A percentile compares a stretch with the other conserved stretches of the same genome.
Conservation (phyloP, 2,797 vertebrate species). For the Remorina albescens region DNA sequence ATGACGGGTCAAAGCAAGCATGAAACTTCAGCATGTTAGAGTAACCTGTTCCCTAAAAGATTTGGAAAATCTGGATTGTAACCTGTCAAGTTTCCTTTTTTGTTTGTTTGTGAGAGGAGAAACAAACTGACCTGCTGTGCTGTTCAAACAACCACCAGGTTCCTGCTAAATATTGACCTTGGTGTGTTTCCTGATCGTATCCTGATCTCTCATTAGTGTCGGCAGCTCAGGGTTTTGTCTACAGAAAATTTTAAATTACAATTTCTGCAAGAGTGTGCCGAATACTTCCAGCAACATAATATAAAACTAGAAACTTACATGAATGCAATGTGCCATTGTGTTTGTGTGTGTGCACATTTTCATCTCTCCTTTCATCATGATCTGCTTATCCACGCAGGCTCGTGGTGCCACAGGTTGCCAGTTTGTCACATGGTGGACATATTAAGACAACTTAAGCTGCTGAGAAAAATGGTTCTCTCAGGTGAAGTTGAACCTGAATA, state of each 20-base stretch:
- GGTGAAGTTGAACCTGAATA: constrained; percentile 5
- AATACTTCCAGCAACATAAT: background rate
- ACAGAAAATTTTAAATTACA: too few species aligned
- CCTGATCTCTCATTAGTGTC: constrained; percentile 1
- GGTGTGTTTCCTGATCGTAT: background rate
- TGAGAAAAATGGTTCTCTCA: background rate
- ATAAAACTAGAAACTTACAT: constrained; percentile 11
- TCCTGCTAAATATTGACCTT: constrained; percentile 25
- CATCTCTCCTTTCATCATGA: too few species aligned
- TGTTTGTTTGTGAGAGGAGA: too few species aligned
- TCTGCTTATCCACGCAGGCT: too few species aligned
- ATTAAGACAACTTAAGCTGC: too few species aligned
- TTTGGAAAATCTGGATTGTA: constrained; percentile 2
- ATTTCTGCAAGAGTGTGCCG: background rate
- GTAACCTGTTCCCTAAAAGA: background rate
- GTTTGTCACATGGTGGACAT: too few species aligned
- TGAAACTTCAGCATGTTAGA: background rate
- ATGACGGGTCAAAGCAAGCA: constrained; percentile 9
- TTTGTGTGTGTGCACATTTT: too few species aligned
- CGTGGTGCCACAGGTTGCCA: too few species aligned
- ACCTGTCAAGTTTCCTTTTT: background rate
- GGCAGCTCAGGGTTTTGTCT: constrained; percentile 6
- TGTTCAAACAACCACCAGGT: too few species aligned
- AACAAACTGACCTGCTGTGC: too few species aligned
- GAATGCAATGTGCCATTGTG: too few species aligned